phyloP scores from a whole-genome alignment of 2,113 vertebrate genomes.

The Xenus cinereus region DNA sequence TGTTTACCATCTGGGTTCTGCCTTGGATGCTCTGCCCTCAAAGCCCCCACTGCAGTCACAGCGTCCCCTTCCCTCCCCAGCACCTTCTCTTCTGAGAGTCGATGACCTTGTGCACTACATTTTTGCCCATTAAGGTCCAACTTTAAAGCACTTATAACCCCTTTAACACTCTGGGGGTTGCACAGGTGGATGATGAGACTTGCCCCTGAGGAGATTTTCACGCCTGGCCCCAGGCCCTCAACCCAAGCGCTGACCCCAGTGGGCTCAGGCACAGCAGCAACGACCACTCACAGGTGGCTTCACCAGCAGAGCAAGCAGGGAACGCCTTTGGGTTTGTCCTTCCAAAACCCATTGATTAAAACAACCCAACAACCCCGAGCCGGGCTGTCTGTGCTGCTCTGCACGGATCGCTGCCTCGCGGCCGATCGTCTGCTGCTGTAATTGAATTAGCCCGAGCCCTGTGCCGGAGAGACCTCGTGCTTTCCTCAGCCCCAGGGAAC shows the following conservation, averaged over 20 bases:
- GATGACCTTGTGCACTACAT: not conserved
- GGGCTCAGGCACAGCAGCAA: not conserved
- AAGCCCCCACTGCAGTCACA: not conserved
- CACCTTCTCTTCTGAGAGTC: not conserved
- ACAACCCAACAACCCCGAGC: not conserved
- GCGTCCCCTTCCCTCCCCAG: not conserved
- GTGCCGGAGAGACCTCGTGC: not conserved
- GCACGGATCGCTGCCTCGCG: fast-evolving
- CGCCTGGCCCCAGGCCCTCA: not conserved
- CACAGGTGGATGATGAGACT: not conserved
- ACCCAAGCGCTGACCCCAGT: not conserved
- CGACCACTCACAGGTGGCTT: fast-evolving
- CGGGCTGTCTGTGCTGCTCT: not conserved
- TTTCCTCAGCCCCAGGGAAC: not conserved
- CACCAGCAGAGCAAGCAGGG: not conserved
- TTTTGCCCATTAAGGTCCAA: not conserved
- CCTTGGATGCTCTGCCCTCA: not conserved
- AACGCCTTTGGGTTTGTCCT: not conserved
- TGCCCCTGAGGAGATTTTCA: not conserved
- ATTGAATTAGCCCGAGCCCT: not conserved
- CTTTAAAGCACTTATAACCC: not conserved
- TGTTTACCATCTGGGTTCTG: not conserved
- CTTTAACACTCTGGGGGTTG: not conserved
- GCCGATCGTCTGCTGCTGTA: fast-evolving
- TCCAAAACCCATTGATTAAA: not conserved